These are phyloP conservation scores for Caenorhabditis sulstoni DNA, from an alignment of 2,888 invertebrate species.

Conservation along the genomic window DNA sequence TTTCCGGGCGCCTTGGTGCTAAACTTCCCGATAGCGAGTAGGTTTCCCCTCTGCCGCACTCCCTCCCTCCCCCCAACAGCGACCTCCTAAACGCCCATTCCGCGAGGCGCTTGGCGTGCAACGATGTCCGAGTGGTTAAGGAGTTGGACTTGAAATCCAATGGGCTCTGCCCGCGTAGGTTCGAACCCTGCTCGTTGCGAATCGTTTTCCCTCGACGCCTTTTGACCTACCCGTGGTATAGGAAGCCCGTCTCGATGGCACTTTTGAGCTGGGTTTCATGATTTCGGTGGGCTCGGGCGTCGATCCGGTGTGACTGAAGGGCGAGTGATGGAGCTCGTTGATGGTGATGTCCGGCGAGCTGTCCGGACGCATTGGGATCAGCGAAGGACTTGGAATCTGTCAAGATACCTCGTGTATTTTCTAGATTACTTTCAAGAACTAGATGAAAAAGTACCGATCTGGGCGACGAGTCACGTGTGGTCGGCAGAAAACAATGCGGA, in stretches of 20 bases:
- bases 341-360: constrained; percentile 61
- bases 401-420: no score
- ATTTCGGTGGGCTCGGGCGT: constrained; percentile 65
- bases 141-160: constrained; percentile 86
- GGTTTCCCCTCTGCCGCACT: neutral
- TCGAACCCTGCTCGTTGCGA: constrained; percentile 84
- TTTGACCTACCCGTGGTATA: constrained; percentile 46
- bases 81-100: neutral
- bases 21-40: no score
- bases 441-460: constrained; percentile 60
- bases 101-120: neutral
- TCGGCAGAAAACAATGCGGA: constrained; percentile 63
- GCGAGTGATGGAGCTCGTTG: constrained; percentile 59
- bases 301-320: constrained; percentile 66
- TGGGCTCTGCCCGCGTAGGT: constrained; percentile 86
- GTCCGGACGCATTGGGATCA: constrained; percentile 61
- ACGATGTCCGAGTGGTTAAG: constrained; percentile 83
- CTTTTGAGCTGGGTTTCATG: constrained; percentile 10
- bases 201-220: constrained; percentile 67
- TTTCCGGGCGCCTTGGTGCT: no score
- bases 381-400: constrained; percentile 65
- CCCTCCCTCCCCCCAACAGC: neutral
- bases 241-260: constrained; percentile 46
- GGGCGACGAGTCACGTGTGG: constrained; percentile 64
- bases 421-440: no score